A percentile compares a stretch with the other conserved stretches of the same genome.
These are phyloP conservation scores for Calliopsis andreniformis DNA, from an alignment of 1,140 invertebrate genomes.

Conservation along the genomic window DNA sequence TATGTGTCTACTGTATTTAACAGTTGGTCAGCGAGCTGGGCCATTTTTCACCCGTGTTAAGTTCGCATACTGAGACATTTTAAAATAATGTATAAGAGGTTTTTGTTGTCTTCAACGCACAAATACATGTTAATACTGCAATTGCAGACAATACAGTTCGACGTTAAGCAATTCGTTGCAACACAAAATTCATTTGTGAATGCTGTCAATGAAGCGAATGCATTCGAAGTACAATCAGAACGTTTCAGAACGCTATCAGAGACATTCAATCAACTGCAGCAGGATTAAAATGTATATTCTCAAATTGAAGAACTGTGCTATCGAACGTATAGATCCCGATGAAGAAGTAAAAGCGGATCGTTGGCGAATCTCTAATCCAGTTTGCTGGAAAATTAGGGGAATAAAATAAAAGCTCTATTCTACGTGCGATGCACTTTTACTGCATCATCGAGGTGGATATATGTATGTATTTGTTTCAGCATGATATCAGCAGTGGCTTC, in stretches of 20 bases:
- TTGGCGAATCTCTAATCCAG: conserved; percentile 39
- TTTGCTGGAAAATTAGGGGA: conserved; percentile 58
- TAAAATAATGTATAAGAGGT: too few species aligned
- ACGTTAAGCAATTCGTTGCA: too few species aligned
- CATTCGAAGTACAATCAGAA: neutral
- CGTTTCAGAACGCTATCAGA: neutral
- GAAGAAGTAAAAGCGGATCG: conserved; percentile 17
- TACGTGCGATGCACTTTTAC: conserved; percentile 66
- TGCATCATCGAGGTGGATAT: conserved; percentile 56
- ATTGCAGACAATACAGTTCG: too few species aligned
- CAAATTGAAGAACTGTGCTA: conserved; percentile 27
- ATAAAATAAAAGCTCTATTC: conserved; percentile 57
- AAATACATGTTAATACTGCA: too few species aligned
- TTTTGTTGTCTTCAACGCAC: too few species aligned
- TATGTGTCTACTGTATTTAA: too few species aligned
- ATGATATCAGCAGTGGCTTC: conserved; percentile 50
- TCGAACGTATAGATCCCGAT: conserved; percentile 1
- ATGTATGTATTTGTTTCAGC: conserved; percentile 52
- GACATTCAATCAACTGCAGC: neutral
- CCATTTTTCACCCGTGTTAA: too few species aligned
- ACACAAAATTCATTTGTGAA: too few species aligned
- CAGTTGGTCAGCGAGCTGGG: too few species aligned
- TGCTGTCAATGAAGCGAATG: too few species aligned
- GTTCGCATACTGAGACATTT: too few species aligned
- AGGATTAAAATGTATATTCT: conserved; percentile 9